phyloP scores from a whole-genome alignment of 2,797 vertebrate genomes.

The Phrynocephalus vlangalii region DNA sequence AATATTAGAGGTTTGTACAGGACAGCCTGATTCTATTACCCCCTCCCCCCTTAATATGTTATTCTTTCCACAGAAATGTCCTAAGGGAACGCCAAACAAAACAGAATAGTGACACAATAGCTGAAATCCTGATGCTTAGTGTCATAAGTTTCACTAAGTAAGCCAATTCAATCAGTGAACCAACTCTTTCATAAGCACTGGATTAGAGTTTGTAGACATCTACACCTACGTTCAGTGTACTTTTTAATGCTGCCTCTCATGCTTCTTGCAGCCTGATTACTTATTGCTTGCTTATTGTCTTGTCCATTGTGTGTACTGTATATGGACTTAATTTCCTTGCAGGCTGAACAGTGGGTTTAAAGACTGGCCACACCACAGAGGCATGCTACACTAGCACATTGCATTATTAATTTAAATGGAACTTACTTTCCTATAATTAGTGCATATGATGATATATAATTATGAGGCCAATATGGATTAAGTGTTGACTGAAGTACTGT shows the following conservation, averaged over 20 bases:
- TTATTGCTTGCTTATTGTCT: not conserved
- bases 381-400: not conserved
- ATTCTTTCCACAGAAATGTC: not conserved
- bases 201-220: not conserved
- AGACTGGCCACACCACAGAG: not conserved
- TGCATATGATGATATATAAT: constrained; percentile 6
- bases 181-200: no score
- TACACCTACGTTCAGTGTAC: not conserved
- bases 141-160: not conserved
- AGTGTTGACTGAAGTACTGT: constrained; percentile 33
- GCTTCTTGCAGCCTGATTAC: not conserved
- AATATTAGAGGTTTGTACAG: not conserved
- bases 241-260: not conserved
- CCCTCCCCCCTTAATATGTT: not conserved
- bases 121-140: not conserved
- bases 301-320: not conserved
- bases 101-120: not conserved
- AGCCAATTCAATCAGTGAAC: no score
- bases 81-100: no score
- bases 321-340: not conserved
- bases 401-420: not conserved
- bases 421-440: constrained; percentile 4
- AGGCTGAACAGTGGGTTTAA: not conserved
- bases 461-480: constrained; percentile 48
- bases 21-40: not conserved